Evolutionary conservation across 2,888 invertebrate genomes (phyloP), one percentile per base, ranked within the genome.

Genomic region (Carcina quercana): DNA sequence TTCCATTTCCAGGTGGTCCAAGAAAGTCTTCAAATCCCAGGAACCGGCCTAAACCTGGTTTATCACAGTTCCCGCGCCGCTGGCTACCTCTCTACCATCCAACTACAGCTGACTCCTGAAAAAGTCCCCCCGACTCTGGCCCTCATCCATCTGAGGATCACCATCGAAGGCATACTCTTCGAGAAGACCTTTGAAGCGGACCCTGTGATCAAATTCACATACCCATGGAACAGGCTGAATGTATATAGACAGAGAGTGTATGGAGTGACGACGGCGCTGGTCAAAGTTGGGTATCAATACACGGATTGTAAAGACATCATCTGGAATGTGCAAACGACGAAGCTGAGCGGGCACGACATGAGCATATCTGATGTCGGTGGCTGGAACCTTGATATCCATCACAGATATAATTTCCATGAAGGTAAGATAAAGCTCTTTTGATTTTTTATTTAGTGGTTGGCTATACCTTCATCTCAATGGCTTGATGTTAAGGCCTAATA

Each of bases 331-430:
- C 95, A 97, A 65, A 96, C 96, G 1, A 96, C 97, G 0, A 96
- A 96, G 50, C 78, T 99, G 26, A 95, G 95, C 53, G 98, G 98
- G 0, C 96, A 96, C 61, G 97, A 97, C 60, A 95, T 98, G 93
- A 94, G 94, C 38, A 97, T 97, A 28, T 97, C 97, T 0, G 97
- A 97, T 73, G 94, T 97, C 21, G 98, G 97, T 1, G 97, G 96
- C 8, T 98, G 98, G 98, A 97, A 98, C 71, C 85, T 99, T 48
- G 96, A 98, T 67, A 96, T 98, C 43, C 98, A 98, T 80, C 98
- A 98, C 63, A 88, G 97, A 50, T 97, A 98, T 70, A 98, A 99
- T 71, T 96, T 96, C 87, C 96, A 98, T 61, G 97, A 98, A 86
- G 98, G 93, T 92, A 69, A 31, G 25, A n/a, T n/a, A n/a, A n/a